A percentile compares a stretch with the other conserved stretches of the same genome.
Evolutionary conservation across 92 coral and sea anemone species (phyloP).

Genomic region (Epizoanthus fatuus): DNA sequence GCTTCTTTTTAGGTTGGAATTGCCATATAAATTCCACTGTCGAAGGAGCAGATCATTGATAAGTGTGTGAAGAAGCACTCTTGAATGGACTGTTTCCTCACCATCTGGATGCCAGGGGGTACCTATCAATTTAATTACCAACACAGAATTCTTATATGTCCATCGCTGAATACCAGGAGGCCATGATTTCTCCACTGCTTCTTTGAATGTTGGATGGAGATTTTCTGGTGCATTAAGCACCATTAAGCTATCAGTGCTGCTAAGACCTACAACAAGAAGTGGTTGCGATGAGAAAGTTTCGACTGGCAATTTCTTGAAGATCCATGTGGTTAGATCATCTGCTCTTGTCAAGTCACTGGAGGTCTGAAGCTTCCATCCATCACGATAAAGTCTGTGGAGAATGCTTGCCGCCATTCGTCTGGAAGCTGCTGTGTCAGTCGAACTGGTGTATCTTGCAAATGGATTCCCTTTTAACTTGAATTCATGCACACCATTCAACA

Average conservation of each 20-base stretch:
- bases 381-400: slow-evolving; percentile 57
- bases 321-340: slow-evolving; percentile 55
- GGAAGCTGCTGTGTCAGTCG: slow-evolving; percentile 19
- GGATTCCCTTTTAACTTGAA: slow-evolving; percentile 58
- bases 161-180: slow-evolving; percentile 63
- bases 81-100: slow-evolving; percentile 55
- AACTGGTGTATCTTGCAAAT: slow-evolving; percentile 15
- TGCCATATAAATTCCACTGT: slow-evolving; percentile 64
- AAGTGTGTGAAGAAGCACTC: slow-evolving; percentile 53
- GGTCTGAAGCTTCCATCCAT: slow-evolving; percentile 65
- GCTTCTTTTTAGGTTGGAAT: slow-evolving; percentile 52
- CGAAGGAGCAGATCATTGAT: slow-evolving; percentile 44
- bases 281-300: slow-evolving; percentile 39
- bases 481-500: slow-evolving; percentile 49
- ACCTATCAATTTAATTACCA: slow-evolving; percentile 59
- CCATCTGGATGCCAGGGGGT: slow-evolving; percentile 68
- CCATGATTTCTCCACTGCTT: slow-evolving; percentile 54
- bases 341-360: slow-evolving; percentile 57
- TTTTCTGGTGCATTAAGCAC: slow-evolving; percentile 60
- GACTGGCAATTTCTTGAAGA: slow-evolving; percentile 51
- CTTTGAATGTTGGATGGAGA: slow-evolving; percentile 53
- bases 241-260: slow-evolving; percentile 68
- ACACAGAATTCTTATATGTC: slow-evolving; percentile 35
- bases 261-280: slow-evolving; percentile 67
- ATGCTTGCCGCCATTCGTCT: slow-evolving; percentile 61